Percentiles rank a stretch among this genome's conserved stretches.
Evolutionary conservation across 2,888 invertebrate species (phyloP).

Genomic region (Apodemia duryi): DNA sequence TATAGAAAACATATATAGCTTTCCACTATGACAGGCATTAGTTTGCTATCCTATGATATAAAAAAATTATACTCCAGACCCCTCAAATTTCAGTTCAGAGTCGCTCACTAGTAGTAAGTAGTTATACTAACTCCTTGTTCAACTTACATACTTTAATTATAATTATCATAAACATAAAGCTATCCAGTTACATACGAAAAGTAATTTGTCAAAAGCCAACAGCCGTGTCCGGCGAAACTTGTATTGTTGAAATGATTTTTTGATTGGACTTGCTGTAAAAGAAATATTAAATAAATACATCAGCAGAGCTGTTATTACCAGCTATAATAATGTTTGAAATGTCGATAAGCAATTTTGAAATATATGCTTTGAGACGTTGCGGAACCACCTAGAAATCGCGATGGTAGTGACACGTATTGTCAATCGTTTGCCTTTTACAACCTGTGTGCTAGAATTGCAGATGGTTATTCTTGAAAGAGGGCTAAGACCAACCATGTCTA

Average conservation of each 20-base stretch:
- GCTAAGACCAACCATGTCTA: too few relatives aligned
- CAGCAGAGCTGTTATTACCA: conserved; percentile 45
- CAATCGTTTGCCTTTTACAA: too few relatives aligned
- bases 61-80: not conserved
- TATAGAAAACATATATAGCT: too few relatives aligned
- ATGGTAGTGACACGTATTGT: too few relatives aligned
- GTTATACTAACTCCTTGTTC: not conserved
- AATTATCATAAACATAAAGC: conserved; percentile 21
- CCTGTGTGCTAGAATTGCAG: too few relatives aligned
- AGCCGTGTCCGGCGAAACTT: conserved; percentile 69
- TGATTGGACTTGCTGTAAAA: conserved; percentile 72
- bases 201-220: conserved; percentile 63
- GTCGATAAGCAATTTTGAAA: too few relatives aligned
- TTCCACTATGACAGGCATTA: too few relatives aligned
- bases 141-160: conserved; percentile 8
- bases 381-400: too few relatives aligned
- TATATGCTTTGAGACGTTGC: too few relatives aligned
- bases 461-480: too few relatives aligned
- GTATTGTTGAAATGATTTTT: conserved; percentile 77
- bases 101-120: not conserved
- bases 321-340: too few relatives aligned
- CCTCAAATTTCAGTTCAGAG: not conserved
- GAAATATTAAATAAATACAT: conserved; percentile 47
- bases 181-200: conserved; percentile 30
- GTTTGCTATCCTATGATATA: not conserved